Percentiles rank a stretch among this genome's conserved stretches.
Evolutionary conservation across 2,888 invertebrate species (phyloP).

Genomic region (Caenorhabditis doughertyi): DNA sequence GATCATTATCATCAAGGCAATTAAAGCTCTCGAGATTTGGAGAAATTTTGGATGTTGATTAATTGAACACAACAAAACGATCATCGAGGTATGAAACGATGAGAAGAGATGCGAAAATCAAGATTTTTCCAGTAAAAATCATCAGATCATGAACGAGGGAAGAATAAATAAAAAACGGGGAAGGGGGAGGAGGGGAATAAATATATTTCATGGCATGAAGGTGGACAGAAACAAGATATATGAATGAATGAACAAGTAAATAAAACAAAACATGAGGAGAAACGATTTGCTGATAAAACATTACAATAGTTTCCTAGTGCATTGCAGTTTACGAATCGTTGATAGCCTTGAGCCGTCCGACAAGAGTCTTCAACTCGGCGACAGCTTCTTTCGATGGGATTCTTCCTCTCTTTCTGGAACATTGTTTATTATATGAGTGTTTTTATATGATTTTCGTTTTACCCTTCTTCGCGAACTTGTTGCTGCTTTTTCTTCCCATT

Average conservation of each 20-base stretch:
- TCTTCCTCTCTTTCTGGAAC: conserved; percentile 36
- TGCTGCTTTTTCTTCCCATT: background rate
- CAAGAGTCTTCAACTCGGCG: conserved; percentile 36
- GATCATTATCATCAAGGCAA: conserved; percentile 39
- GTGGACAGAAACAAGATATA: too few species aligned
- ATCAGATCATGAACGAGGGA: too few species aligned
- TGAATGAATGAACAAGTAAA: too few species aligned
- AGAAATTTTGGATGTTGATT: background rate
- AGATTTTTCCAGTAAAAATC: too few species aligned
- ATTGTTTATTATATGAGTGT: background rate
- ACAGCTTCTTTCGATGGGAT: conserved; percentile 49
- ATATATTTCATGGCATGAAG: too few species aligned
- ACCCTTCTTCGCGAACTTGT: too few species aligned
- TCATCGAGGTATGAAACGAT: background rate
- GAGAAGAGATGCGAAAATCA: conserved; percentile 1
- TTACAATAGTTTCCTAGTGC: background rate
- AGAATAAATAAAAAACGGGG: too few species aligned
- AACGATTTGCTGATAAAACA: background rate
- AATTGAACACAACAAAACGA: background rate
- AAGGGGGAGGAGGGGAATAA: too few species aligned
- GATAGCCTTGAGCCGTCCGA: conserved; percentile 29
- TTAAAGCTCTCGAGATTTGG: conserved; percentile 38
- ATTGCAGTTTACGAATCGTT: conserved; percentile 21
- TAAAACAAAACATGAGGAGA: background rate
- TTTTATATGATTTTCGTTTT: too few species aligned